These are phyloP conservation scores for Archocentrus centrarchus DNA, from an alignment of 2,113 vertebrate genomes.

Conservation along the genomic window DNA sequence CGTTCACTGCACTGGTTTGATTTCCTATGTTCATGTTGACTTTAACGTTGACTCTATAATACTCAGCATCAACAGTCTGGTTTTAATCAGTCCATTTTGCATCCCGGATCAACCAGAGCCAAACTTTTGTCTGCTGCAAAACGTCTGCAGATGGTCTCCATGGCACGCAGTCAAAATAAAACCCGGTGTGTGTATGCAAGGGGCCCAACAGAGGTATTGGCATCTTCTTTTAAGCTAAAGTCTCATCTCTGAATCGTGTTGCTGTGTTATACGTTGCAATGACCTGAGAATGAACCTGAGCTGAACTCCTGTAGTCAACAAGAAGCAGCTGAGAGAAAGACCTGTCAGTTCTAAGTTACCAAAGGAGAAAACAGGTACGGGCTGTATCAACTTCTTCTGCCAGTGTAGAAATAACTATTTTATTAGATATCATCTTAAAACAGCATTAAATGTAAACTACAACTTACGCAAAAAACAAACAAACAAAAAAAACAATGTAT, in stretches of 20 bases:
- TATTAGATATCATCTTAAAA: not conserved
- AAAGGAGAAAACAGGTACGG: slow-evolving; percentile 40
- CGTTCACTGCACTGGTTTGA: not conserved
- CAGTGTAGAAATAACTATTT: not conserved
- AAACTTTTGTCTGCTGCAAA: slow-evolving; percentile 20
- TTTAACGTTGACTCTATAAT: slow-evolving; percentile 3
- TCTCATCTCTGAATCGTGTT: slow-evolving; percentile 19
- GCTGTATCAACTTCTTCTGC: slow-evolving; percentile 53
- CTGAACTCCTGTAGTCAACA: slow-evolving; percentile 49
- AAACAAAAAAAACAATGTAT: not conserved
- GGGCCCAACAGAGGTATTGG: slow-evolving; percentile 14
- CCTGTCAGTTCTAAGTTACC: slow-evolving; percentile 64
- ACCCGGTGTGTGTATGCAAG: not conserved
- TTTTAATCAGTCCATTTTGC: slow-evolving; percentile 11
- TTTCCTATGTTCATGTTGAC: not conserved
- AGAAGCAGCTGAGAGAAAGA: slow-evolving; percentile 36
- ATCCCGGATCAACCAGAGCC: slow-evolving; percentile 2
- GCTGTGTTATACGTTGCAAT: slow-evolving; percentile 17
- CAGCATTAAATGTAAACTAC: not conserved
- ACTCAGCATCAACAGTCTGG: not conserved
- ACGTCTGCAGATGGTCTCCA: not conserved
- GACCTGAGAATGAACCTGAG: slow-evolving; percentile 63
- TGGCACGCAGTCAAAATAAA: slow-evolving; percentile 23
- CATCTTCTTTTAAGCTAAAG: slow-evolving; percentile 29
- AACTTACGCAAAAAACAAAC: too few relatives aligned